Conservation (phyloP, 2,888 invertebrate genomes). For the Tethea ocularis region DNA sequence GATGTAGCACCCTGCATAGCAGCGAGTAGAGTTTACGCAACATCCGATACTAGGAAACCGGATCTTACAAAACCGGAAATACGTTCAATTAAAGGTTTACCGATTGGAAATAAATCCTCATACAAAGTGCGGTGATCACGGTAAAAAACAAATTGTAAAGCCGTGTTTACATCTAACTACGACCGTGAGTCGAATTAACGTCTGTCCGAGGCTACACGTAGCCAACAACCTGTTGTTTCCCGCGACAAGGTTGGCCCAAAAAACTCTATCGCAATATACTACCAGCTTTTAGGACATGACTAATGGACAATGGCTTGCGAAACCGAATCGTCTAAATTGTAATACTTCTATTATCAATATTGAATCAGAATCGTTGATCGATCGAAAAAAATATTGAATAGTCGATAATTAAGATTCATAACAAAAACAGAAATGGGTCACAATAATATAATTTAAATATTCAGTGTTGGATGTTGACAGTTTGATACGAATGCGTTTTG, state of each 20-base stretch:
- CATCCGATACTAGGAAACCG: slow-evolving; percentile 9
- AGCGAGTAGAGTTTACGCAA: slow-evolving; percentile 12
- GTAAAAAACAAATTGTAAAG: slow-evolving; percentile 54
- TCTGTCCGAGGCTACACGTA: slow-evolving; percentile 74
- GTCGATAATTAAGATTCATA: background rate
- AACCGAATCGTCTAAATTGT: slow-evolving; percentile 48
- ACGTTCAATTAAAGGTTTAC: slow-evolving; percentile 8
- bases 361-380: slow-evolving; percentile 2
- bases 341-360: slow-evolving; percentile 26
- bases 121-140: slow-evolving; percentile 37
- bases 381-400: background rate
- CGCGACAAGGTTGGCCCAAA: slow-evolving; percentile 63
- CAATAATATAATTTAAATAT: background rate
- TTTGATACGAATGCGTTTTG: slow-evolving; percentile 2
- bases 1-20: slow-evolving; percentile 14
- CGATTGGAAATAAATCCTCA: slow-evolving; percentile 1
- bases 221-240: slow-evolving; percentile 54
- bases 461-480: background rate
- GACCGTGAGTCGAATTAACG: slow-evolving; percentile 73
- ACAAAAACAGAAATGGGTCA: slow-evolving; percentile 2
- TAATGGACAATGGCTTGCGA: slow-evolving; percentile 71
- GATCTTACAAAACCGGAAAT: slow-evolving; percentile 9
- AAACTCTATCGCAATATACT: slow-evolving; percentile 65
- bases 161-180: slow-evolving; percentile 54
- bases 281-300: slow-evolving; percentile 72